Evolutionary conservation across 2,797 vertebrate species (phyloP).

Genomic region (Coendou prehensilis): DNA sequence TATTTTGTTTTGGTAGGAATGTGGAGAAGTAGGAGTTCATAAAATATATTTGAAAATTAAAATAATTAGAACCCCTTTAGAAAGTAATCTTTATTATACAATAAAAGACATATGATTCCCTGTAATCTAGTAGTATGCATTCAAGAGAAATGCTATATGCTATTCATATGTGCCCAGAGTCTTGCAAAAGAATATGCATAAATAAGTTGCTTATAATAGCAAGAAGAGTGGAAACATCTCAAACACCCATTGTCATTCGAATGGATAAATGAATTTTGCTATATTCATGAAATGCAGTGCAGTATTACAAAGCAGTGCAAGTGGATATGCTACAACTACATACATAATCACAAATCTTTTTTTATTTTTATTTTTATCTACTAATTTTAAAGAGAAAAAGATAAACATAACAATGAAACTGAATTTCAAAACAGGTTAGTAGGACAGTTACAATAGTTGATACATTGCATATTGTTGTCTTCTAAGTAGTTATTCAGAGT

Average conservation of each 20-base stretch:
- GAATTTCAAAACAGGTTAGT: no score
- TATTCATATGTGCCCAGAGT: not conserved
- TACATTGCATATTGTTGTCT: no score
- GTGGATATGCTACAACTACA: not conserved
- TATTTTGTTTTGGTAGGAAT: not conserved
- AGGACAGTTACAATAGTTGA: no score
- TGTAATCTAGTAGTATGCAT: not conserved
- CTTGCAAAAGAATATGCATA: not conserved
- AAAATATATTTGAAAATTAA: not conserved
- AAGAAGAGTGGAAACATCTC: not conserved
- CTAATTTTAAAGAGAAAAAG: no score
- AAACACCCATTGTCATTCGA: not conserved
- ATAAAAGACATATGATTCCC: not conserved
- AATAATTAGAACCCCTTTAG: not conserved
- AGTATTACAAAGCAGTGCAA: not conserved
- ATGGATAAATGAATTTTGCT: not conserved
- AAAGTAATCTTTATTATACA: constrained; percentile 3
- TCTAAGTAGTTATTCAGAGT: no score
- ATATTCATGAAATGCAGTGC: constrained; percentile 14
- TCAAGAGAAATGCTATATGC: not conserved
- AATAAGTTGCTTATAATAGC: constrained; percentile 2
- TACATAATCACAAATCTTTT: not conserved
- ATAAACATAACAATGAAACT: no score
- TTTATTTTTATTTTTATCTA: no score
- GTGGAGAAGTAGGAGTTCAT: not conserved